Evolutionary conservation across 2,113 vertebrate genomes (phyloP).

Genomic region (cat (Felis catus)): DNA sequence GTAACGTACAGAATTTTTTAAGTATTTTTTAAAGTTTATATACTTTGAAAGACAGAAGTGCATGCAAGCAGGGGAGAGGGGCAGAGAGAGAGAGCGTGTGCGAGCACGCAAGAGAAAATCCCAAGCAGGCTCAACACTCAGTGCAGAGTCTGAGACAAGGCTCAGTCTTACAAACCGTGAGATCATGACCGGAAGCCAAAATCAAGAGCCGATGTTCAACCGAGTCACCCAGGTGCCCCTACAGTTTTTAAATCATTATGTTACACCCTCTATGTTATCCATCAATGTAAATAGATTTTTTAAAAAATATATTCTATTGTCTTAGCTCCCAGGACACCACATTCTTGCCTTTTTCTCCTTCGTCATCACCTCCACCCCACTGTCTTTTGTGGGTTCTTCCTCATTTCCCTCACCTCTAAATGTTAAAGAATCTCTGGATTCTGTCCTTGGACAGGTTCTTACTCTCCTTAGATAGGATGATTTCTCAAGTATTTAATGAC

Average conservation of each 20-base stretch:
- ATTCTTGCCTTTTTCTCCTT: not conserved
- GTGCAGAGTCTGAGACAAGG: too few species aligned
- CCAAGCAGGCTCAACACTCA: too few species aligned
- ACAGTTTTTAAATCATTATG: not conserved
- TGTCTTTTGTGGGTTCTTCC: not conserved
- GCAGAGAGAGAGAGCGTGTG: fast-evolving
- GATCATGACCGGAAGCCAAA: too few species aligned
- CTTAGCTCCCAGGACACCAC: not conserved
- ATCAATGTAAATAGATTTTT: not conserved
- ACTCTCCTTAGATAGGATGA: not conserved
- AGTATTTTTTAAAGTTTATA: too few species aligned
- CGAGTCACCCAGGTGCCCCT: too few species aligned
- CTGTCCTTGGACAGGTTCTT: not conserved
- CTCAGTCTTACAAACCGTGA: too few species aligned
- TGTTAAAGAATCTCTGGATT: not conserved
- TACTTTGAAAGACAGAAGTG: too few species aligned
- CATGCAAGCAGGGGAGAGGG: too few species aligned
- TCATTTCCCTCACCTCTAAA: not conserved
- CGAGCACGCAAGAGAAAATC: too few species aligned
- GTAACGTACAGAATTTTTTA: not conserved
- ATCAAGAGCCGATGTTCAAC: too few species aligned
- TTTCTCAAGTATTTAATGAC: not conserved
- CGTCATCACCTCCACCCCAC: not conserved
- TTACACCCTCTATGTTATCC: not conserved
- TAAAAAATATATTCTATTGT: not conserved